These are phyloP conservation scores for Hafferia zeledoni DNA, from an alignment of 2,797 vertebrate species.

Conservation along the genomic window DNA sequence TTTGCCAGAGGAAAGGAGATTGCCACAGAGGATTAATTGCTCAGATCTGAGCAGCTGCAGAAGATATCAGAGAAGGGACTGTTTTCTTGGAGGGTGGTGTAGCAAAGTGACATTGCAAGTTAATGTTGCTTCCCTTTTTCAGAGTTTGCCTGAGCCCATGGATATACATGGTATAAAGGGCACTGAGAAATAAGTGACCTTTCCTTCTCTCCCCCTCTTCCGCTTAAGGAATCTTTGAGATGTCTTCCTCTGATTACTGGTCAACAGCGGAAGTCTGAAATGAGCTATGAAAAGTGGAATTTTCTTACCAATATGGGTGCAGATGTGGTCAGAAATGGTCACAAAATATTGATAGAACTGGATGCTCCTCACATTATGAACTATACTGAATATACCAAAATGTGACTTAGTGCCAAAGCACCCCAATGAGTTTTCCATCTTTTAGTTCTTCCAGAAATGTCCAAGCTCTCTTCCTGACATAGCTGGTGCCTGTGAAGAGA, in stretches of 20 bases:
- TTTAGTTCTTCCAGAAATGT: neutral
- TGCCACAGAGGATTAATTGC: neutral
- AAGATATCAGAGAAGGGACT: neutral
- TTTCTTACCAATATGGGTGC: neutral
- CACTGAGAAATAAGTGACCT: neutral
- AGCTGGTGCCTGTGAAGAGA: neutral
- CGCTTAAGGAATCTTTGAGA: neutral
- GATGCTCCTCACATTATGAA: neutral
- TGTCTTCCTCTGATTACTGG: neutral
- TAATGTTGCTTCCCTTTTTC: neutral
- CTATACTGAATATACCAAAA: neutral
- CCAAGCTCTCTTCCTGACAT: slow-evolving; percentile 1
- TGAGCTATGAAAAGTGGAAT: neutral
- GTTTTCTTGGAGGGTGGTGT: neutral
- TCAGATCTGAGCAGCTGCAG: neutral
- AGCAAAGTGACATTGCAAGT: neutral
- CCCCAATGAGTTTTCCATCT: neutral
- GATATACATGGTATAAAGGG: neutral
- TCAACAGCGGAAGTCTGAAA: neutral
- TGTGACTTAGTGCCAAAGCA: neutral
- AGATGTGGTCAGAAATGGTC: neutral
- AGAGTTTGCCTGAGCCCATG: neutral
- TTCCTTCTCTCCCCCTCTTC: neutral
- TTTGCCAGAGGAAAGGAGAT: slow-evolving; percentile 31
- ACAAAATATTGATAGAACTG: neutral